Conservation (phyloP, 2,113 vertebrate genomes). For the Lethenteron camtschaticum region DNA sequence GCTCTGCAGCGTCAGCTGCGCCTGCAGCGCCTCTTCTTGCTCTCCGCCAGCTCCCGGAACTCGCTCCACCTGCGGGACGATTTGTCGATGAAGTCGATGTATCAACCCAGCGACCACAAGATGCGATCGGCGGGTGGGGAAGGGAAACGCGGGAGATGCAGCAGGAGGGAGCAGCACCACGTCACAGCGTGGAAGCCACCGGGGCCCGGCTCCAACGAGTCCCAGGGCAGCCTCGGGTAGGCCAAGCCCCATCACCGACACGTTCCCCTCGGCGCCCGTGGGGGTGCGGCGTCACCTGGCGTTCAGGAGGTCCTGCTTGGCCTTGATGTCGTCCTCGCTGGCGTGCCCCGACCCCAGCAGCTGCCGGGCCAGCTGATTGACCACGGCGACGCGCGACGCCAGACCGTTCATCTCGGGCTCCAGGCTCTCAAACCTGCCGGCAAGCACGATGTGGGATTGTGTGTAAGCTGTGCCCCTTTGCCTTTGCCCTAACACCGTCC, state of each 20-base stretch:
- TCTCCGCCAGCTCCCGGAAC: conserved; percentile 40
- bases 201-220: too few relatives aligned
- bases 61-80: conserved; percentile 44
- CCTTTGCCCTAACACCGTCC: too few relatives aligned
- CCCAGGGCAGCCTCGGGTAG: too few relatives aligned
- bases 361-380: conserved; percentile 46
- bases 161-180: too few relatives aligned
- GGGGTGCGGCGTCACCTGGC: conserved; percentile 17
- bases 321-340: conserved; percentile 43
- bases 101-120: too few relatives aligned
- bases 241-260: too few relatives aligned
- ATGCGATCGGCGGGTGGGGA: too few relatives aligned
- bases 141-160: too few relatives aligned
- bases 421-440: conserved; percentile 58
- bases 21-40: conserved; percentile 53
- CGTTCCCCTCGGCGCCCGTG: too few relatives aligned
- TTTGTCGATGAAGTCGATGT: too few relatives aligned
- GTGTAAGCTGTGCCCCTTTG: too few relatives aligned
- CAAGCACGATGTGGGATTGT: not conserved
- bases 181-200: too few relatives aligned
- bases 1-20: conserved; percentile 72
- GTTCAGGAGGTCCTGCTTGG: conserved; percentile 46
- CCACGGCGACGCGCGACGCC: conserved; percentile 34
- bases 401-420: conserved; percentile 78
- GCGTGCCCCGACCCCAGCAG: conserved; percentile 37